Evolutionary conservation across 2,888 invertebrate genomes (phyloP).

Genomic region (Liposcelis brunnea): DNA sequence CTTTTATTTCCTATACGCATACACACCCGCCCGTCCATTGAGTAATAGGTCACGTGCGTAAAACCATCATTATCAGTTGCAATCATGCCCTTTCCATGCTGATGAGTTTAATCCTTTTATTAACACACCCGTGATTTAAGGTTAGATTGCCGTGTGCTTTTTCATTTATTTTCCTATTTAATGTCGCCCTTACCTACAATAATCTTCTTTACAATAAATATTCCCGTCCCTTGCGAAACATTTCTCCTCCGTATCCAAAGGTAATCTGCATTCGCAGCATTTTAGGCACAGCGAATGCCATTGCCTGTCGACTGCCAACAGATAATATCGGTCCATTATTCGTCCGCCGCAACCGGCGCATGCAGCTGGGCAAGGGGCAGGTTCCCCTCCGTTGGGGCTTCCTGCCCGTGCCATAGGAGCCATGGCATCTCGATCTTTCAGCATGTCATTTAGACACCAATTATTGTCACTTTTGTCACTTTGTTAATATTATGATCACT

Average conservation of each 20-base stretch:
- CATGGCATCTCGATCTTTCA: slow-evolving; percentile 39
- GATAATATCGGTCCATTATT: slow-evolving; percentile 48
- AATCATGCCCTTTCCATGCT: no score
- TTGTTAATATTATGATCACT: neutral
- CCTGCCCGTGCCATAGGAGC: slow-evolving; percentile 11
- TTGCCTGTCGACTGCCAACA: slow-evolving; percentile 71
- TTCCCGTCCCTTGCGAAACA: slow-evolving; percentile 80
- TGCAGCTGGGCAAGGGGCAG: slow-evolving; percentile 18
- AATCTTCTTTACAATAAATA: slow-evolving; percentile 89
- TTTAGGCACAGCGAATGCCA: slow-evolving; percentile 76
- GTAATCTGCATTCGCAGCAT: slow-evolving; percentile 70
- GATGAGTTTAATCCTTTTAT: no score
- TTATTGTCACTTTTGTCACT: no score
- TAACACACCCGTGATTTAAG: no score
- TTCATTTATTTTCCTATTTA: no score
- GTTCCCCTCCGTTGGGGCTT: slow-evolving; percentile 23
- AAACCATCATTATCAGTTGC: no score
- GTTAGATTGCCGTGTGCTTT: no score
- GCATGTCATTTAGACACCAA: slow-evolving; percentile 28
- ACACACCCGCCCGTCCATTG: no score
- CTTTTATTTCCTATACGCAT: no score
- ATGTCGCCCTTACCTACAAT: slow-evolving; percentile 50
- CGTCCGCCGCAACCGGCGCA: slow-evolving; percentile 45
- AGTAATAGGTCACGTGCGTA: no score
- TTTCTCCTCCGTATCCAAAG: slow-evolving; percentile 69